Evolutionary conservation across 2,797 vertebrate genomes (phyloP).

Genomic region (Coregonus sp.): DNA sequence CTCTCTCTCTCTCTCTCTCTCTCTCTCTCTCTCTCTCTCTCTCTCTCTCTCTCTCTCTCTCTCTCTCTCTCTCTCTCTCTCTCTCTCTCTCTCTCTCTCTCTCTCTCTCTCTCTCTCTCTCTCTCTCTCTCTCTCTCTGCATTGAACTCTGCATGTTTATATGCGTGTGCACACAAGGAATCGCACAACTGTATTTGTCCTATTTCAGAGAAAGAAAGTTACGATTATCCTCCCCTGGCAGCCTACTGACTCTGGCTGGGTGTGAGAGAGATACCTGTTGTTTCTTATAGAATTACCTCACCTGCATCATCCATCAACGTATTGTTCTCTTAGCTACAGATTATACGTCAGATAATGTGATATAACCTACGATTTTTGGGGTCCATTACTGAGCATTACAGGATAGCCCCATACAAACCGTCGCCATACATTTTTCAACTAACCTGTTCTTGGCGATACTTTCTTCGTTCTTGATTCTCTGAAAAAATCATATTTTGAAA

Average conservation of each 20-base stretch:
- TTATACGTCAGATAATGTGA: too few relatives aligned
- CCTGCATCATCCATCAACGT: neutral
- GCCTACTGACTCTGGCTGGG: neutral
- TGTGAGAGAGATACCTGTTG: conserved; percentile 1
- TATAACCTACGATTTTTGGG: too few relatives aligned
- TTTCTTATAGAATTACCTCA: neutral
- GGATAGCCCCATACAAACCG: too few relatives aligned
- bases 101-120: neutral
- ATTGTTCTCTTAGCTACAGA: neutral
- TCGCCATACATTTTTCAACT: too few relatives aligned
- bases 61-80: neutral
- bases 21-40: neutral
- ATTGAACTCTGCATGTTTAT: neutral
- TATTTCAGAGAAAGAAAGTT: neutral
- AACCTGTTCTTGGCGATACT: too few relatives aligned
- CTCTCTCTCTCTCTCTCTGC: neutral
- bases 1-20: neutral
- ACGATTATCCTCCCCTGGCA: conserved; percentile 1
- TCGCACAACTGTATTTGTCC: neutral
- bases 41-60: neutral
- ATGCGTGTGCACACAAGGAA: neutral
- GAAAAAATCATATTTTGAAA: too few relatives aligned
- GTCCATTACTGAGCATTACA: too few relatives aligned
- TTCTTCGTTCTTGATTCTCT: too few relatives aligned
- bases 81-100: conserved; percentile 16